phyloP scores from a whole-genome alignment of 2,113 vertebrate genomes.

The Chloropsis hardwickii region DNA sequence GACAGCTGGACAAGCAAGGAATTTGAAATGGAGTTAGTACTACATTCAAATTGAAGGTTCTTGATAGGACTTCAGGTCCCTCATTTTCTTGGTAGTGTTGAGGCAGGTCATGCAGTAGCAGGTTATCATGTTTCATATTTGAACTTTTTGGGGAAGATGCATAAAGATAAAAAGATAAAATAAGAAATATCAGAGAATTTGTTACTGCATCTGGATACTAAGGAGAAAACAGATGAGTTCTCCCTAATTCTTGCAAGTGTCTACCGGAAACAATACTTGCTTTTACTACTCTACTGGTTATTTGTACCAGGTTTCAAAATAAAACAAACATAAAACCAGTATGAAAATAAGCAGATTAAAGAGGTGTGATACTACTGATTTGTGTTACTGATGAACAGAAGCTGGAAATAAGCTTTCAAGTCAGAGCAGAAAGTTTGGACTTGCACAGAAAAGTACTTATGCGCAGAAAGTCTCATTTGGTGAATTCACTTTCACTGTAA shows the following conservation, averaged over 20 bases:
- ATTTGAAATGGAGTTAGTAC: conserved; percentile 40
- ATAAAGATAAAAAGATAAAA: background rate
- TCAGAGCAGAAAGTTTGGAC: background rate
- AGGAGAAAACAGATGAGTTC: background rate
- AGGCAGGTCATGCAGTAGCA: background rate
- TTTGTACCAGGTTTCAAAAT: background rate
- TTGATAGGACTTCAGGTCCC: background rate
- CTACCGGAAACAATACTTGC: background rate
- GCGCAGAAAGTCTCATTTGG: background rate
- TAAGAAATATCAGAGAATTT: background rate
- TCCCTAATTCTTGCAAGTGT: background rate
- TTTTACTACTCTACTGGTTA: background rate
- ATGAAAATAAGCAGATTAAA: background rate
- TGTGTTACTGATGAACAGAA: background rate
- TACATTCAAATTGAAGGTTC: conserved; percentile 28
- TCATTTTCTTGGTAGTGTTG: conserved; percentile 32
- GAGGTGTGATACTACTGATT: background rate
- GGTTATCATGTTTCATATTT: conserved; percentile 17
- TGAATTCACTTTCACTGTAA: background rate
- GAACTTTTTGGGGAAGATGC: background rate
- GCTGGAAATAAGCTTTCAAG: background rate
- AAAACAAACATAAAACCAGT: background rate
- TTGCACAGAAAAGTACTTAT: background rate
- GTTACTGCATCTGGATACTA: background rate
- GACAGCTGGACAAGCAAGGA: background rate